phyloP scores from a whole-genome alignment of 2,888 invertebrate species.

The Monoplex corrugatus region DNA sequence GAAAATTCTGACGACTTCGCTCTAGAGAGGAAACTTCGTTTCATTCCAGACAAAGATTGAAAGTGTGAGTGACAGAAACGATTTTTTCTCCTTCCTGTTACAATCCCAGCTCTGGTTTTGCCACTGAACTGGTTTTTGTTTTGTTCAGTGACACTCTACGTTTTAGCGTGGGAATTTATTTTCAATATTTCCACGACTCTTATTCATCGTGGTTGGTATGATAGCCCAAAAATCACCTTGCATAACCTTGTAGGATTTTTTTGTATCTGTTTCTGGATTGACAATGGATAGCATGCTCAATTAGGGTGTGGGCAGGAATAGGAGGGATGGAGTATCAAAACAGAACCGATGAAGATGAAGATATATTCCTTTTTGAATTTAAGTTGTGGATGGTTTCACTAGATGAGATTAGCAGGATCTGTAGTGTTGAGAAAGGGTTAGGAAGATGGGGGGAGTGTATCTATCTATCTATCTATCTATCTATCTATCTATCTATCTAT shows the following conservation, averaged over 20 bases:
- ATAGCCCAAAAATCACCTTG: constrained; percentile 1
- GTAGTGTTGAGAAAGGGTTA: too few relatives aligned
- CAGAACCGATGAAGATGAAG: too few relatives aligned
- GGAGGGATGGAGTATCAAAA: too few relatives aligned
- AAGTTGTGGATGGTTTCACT: too few relatives aligned
- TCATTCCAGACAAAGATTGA: constrained; percentile 45
- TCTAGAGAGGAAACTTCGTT: constrained; percentile 43
- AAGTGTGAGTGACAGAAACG: constrained; percentile 38
- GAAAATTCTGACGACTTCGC: constrained; percentile 51
- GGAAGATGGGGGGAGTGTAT: too few relatives aligned
- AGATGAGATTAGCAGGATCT: too few relatives aligned
- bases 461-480: background rate
- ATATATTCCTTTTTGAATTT: too few relatives aligned
- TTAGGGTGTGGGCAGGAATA: too few relatives aligned
- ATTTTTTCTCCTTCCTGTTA: constrained; percentile 30
- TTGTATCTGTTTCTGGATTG: too few relatives aligned
- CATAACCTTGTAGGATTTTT: too few relatives aligned
- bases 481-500: background rate
- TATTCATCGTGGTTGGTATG: background rate
- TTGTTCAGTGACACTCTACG: constrained; percentile 44
- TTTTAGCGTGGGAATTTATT: constrained; percentile 31
- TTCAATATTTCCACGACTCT: constrained; percentile 45
- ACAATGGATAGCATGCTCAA: too few relatives aligned
- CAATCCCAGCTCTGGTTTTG: constrained; percentile 42
- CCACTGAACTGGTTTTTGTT: constrained; percentile 43